Base-by-base conservation (phyloP, 2,113 vertebrate species). In the Coreoperca whiteheadi region DNA sequence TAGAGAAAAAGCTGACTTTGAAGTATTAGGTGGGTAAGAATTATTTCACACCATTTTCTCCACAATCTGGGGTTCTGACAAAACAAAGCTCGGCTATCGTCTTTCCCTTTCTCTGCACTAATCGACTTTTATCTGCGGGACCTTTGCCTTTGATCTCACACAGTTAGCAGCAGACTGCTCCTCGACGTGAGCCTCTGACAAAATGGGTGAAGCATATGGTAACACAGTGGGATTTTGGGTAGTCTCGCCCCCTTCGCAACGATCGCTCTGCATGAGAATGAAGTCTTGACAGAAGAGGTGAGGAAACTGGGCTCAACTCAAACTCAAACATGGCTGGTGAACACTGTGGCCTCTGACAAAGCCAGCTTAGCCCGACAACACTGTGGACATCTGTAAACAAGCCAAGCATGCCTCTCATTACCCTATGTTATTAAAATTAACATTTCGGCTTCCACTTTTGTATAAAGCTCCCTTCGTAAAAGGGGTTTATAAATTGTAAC, bases 201-300 rank as follows among this genome's bases (percentile, higher is more conserved):
- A 86, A 90, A 64, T 18, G 63, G 57, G 14, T 57, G 73, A 82
- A 79, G 79, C 92, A 92, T 89, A 91, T 84, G 90, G 91, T 48
- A 75, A 67, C 80, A 76, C 83, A 72, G 88, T 77, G 79, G 91
- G 87, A 89, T 87, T 91, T 82, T 83, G 86, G 88, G 79, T 86
- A 87, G 91, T 92, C 77, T 70, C 74, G 57, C 39, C 25, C 56
- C 69, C 66, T 75, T 83, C 83, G 65, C 74, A 82, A 80, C 34
- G 32, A 53, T 74, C 1, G 10, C 79, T 73, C 78, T 50, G 67
- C 66, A 70, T 84, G 87, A 77, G 16, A 74, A 85, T 65, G 66
- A 85, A 83, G 50, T 72, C 32, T 41, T 66, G 72, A 75, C 72
- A 84, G 77, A 68, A 71, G 78, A 73, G 75, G 74, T 67, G 79